Base-by-base conservation (phyloP, 2,888 invertebrate species). In the Catocala nupta region DNA sequence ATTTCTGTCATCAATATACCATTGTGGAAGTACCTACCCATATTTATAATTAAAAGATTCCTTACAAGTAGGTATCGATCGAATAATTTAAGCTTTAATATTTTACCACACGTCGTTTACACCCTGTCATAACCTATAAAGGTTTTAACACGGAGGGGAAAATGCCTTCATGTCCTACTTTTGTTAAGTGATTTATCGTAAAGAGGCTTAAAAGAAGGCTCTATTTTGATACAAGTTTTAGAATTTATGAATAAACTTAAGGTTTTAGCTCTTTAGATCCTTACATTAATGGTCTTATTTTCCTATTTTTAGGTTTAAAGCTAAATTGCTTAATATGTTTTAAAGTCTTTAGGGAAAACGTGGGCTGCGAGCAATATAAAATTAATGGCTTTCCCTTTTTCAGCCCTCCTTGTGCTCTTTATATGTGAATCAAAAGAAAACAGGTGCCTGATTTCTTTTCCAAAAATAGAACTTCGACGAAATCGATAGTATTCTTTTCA, bases 131-230 rank as follows among this genome's bases (percentile, higher is more conserved):
- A 48, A 36, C 13, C 59, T 53, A 64, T 53, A 58, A 49, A 60
- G 50, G 58, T 33, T 59, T 42, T 11, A 60, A 44, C 25, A 47
- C 2, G 13, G 55, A 16, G 61, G 57, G 59, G 45, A 54, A 39
- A 39, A 34, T 43, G 53, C 62, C 66, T 65, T 65, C 55, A 1
- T 25, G 61, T 11, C 47, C 59, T 63, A 61, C 59, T 65, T 73
- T 59, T 62, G 42, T 51, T 55, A 68, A 67, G 47, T 61, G 71
- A 73, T 67, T 70, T 65, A 68, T 55, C 50, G 54, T 59, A 36
- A 59, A 63, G 51, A 60, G 36, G 53, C 53, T 69, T 52, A 51
- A 45, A 51, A 63, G 13, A 47, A 34, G 25, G 5, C 5, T 0
- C 7, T 12, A 58, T 47, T 57, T 63, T 55, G 47, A 48, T 59